A percentile compares a stretch with the other conserved stretches of the same genome.
Evolutionary conservation across 53 echinoderm and acorn worm species (phyloP).

Genomic region (Crossaster papposus): DNA sequence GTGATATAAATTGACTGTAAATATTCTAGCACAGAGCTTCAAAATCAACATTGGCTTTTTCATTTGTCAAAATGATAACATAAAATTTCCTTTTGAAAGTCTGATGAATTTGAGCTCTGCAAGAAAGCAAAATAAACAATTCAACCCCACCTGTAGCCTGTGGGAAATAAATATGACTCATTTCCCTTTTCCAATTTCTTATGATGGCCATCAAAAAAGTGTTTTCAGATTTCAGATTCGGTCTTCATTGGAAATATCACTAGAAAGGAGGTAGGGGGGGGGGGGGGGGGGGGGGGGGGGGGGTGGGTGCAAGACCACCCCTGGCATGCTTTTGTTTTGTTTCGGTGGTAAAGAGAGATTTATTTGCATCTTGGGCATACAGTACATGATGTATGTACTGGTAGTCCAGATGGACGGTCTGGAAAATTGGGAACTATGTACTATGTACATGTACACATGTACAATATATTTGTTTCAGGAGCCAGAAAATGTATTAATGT

Average conservation of each 20-base stretch:
- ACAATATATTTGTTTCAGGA: not conserved
- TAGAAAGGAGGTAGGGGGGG: not conserved
- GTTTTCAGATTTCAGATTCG: not conserved
- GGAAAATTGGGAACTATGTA: not conserved
- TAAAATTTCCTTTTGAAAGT: not conserved
- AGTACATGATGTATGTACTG: no score
- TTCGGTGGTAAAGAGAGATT: not conserved
- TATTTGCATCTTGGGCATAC: not conserved
- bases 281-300: no score
- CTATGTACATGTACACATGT: no score
- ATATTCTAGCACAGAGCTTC: not conserved
- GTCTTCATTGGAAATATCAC: not conserved
- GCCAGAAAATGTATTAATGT: not conserved
- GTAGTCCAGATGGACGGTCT: not conserved
- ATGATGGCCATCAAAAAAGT: not conserved
- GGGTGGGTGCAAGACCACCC: not conserved
- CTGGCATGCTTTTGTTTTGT: not conserved
- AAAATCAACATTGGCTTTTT: not conserved
- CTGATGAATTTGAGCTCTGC: not conserved
- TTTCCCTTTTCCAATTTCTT: not conserved
- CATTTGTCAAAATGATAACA: not conserved
- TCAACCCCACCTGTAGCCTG: constrained; percentile 28
- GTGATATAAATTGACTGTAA: not conserved
- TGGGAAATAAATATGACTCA: constrained; percentile 1
- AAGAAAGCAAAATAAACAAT: constrained; percentile 36